phyloP scores from a whole-genome alignment of 2,888 invertebrate species.

The Cephus spinipes region DNA sequence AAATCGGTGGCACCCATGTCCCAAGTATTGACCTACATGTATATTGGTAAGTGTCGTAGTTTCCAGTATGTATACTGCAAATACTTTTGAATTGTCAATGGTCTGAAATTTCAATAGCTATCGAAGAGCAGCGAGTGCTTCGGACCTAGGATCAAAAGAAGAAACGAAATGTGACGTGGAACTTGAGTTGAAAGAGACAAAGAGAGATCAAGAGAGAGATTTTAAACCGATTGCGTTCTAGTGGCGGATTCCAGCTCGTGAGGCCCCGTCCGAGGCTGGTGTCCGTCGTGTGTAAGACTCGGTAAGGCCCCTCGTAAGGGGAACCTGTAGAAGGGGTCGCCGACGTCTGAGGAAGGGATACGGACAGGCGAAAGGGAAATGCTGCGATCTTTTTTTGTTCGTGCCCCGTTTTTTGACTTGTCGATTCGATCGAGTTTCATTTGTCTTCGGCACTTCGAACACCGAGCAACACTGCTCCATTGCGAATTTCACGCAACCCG shows the following conservation, averaged over 20 bases:
- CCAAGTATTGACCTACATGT: too few species aligned
- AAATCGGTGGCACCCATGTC: too few species aligned
- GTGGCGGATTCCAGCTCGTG: conserved; percentile 1
- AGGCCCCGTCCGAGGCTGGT: background rate
- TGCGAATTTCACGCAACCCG: conserved; percentile 15
- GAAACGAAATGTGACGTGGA: too few species aligned
- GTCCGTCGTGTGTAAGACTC: conserved; percentile 5
- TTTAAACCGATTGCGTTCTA: too few species aligned
- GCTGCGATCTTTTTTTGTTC: conserved; percentile 30
- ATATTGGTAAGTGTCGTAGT: too few species aligned
- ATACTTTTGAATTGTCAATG: too few species aligned
- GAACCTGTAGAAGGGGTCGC: background rate
- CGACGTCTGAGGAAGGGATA: background rate
- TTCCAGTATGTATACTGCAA: too few species aligned
- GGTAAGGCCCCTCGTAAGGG: conserved; percentile 1
- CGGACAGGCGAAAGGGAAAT: conserved; percentile 61
- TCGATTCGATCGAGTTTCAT: conserved; percentile 59
- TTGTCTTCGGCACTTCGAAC: conserved; percentile 58
- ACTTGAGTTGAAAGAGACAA: too few species aligned
- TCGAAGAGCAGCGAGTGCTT: too few species aligned
- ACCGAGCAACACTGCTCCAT: conserved; percentile 22
- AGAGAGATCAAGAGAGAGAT: too few species aligned
- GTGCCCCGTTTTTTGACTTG: conserved; percentile 59
- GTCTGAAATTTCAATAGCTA: too few species aligned
- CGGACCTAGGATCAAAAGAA: too few species aligned